These are phyloP conservation scores for Zaprionus ghesquierei DNA, from an alignment of 1,140 invertebrate genomes.

Conservation along the genomic window DNA sequence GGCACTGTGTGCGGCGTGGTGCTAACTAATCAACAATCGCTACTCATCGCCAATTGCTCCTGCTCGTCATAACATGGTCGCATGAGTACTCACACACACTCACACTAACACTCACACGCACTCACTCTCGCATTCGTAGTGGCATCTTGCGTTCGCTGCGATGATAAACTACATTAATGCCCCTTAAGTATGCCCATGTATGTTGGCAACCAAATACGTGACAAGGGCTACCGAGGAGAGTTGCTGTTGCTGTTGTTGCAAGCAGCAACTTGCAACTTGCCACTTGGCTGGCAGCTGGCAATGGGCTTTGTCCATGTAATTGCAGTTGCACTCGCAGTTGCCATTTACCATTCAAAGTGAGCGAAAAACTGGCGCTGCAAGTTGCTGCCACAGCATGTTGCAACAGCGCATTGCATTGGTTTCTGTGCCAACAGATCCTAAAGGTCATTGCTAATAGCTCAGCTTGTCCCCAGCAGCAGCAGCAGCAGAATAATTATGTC, in stretches of 20 bases:
- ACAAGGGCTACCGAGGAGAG: slow-evolving; percentile 42
- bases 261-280: slow-evolving; percentile 27
- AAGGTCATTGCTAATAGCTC: slow-evolving; percentile 64
- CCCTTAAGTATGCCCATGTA: slow-evolving; percentile 76
- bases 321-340: slow-evolving; percentile 39
- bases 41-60: slow-evolving; percentile 41
- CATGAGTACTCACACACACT: slow-evolving; percentile 22
- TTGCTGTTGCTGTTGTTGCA: not conserved
- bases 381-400: slow-evolving; percentile 14
- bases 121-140: too few species aligned
- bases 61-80: slow-evolving; percentile 64
- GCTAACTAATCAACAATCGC: slow-evolving; percentile 34
- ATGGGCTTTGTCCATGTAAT: slow-evolving; percentile 50
- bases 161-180: slow-evolving; percentile 76
- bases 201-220: slow-evolving; percentile 66
- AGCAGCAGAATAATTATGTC: slow-evolving; percentile 22
- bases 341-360: slow-evolving; percentile 41
- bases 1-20: slow-evolving; percentile 34
- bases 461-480: slow-evolving; percentile 27
- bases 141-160: slow-evolving; percentile 31
- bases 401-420: slow-evolving; percentile 57
- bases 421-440: slow-evolving; percentile 68
- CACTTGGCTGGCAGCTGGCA: slow-evolving; percentile 40
- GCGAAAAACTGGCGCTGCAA: slow-evolving; percentile 58
- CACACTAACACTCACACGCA: slow-evolving; percentile 7